Conservation (phyloP, 1,140 invertebrate species). For the Panagrolaimus sp. region DNA sequence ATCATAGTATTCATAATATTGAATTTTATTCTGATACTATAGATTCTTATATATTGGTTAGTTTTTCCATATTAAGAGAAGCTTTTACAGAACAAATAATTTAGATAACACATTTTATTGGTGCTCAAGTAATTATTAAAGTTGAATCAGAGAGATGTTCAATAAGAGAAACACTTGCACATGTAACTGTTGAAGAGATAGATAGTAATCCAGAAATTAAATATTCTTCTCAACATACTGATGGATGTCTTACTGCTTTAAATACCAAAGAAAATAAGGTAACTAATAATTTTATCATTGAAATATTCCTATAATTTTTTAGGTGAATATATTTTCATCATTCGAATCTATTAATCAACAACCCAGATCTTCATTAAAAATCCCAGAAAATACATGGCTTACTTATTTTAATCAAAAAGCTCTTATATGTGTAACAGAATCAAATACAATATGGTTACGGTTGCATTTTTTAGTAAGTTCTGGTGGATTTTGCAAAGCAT, state of each 20-base stretch:
- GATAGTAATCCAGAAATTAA: neutral
- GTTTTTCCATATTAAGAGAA: no score
- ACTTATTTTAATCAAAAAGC: slow-evolving; percentile 1
- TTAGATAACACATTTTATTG: slow-evolving; percentile 4
- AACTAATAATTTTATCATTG: no score
- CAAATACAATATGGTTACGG: neutral
- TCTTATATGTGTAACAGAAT: neutral
- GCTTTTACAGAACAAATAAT: neutral
- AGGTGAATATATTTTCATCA: neutral
- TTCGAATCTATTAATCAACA: neutral
- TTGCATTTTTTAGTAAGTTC: slow-evolving; percentile 8
- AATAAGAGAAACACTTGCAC: neutral
- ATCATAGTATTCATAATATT: neutral
- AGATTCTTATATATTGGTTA: no score
- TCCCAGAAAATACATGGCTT: neutral
- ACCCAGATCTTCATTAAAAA: neutral
- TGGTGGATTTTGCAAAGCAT: neutral
- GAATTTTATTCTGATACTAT: slow-evolving; percentile 1
- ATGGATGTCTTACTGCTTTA: neutral
- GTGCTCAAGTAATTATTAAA: slow-evolving; percentile 9
- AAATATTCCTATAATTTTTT: no score
- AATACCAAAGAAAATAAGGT: neutral
- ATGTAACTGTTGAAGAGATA: slow-evolving; percentile 1
- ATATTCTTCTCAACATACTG: neutral
- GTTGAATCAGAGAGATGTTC: neutral